These are phyloP conservation scores for Diadema setosum DNA, from an alignment of 35 echinoderm and acorn worm genomes.

Conservation along the genomic window DNA sequence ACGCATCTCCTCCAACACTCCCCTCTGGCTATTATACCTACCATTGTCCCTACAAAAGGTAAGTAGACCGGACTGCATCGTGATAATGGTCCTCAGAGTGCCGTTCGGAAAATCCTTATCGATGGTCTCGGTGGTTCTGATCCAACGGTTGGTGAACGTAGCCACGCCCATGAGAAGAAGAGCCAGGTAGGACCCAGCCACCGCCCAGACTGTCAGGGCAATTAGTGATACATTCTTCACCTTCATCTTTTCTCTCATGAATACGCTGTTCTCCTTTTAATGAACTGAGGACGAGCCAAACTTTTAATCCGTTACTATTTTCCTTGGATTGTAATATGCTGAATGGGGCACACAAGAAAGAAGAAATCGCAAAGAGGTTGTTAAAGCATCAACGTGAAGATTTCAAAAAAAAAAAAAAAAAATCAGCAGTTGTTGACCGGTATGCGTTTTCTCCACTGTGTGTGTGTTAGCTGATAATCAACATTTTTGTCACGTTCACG, in stretches of 20 bases:
- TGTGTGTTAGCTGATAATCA: too few species aligned
- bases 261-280: neutral
- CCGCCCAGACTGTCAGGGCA: slow-evolving; percentile 25
- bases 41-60: slow-evolving; percentile 23
- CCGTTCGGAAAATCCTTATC: slow-evolving; percentile 30
- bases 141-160: slow-evolving; percentile 38
- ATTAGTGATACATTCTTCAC: neutral
- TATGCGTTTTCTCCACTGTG: too few species aligned
- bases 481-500: too few species aligned
- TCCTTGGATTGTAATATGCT: too few species aligned
- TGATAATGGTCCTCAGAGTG: neutral
- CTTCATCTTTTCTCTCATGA: too few species aligned
- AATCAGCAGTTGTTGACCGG: too few species aligned
- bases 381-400: too few species aligned
- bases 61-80: slow-evolving; percentile 19
- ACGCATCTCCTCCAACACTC: too few species aligned
- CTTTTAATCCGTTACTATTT: neutral
- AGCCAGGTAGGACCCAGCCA: slow-evolving; percentile 21
- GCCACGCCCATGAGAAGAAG: slow-evolving; percentile 18
- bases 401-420: too few species aligned
- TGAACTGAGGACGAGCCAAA: neutral
- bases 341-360: too few species aligned
- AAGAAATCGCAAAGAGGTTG: too few species aligned
- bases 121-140: slow-evolving; percentile 14
- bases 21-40: too few species aligned